These are phyloP conservation scores for Neodontobutis hainanensis DNA, from an alignment of 2,113 vertebrate genomes.

Conservation along the genomic window DNA sequence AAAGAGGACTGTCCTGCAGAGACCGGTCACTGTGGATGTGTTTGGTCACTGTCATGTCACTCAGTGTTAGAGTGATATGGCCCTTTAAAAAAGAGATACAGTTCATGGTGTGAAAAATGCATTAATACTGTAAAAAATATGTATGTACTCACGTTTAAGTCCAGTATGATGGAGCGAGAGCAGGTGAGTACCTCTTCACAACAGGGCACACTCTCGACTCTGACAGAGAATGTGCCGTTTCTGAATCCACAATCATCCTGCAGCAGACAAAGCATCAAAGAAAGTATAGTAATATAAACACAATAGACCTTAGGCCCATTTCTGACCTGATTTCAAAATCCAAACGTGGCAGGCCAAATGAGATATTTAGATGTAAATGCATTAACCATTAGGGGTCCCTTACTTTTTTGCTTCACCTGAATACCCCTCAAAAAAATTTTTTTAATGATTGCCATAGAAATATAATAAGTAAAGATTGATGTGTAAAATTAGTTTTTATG, in stretches of 20 bases:
- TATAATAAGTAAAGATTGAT: too few relatives aligned
- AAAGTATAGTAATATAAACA: not conserved
- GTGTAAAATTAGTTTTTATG: too few relatives aligned
- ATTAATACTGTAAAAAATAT: too few relatives aligned
- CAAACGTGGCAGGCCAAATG: too few relatives aligned
- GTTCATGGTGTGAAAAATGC: too few relatives aligned
- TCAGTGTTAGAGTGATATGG: conserved; percentile 59
- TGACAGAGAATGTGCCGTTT: conserved; percentile 76
- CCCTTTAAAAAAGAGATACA: conserved; percentile 42
- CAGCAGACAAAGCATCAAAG: not conserved
- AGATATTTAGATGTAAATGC: too few relatives aligned
- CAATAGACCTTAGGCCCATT: too few relatives aligned
- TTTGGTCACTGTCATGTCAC: conserved; percentile 64
- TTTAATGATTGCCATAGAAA: too few relatives aligned
- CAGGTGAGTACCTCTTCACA: conserved; percentile 85
- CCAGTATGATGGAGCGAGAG: conserved; percentile 79
- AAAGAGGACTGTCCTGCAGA: conserved; percentile 44
- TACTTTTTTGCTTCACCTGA: too few relatives aligned
- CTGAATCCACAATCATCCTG: conserved; percentile 79
- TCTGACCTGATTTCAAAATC: too few relatives aligned
- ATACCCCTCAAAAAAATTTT: too few relatives aligned
- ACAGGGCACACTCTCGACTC: conserved; percentile 84
- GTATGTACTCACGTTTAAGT: conserved; percentile 70
- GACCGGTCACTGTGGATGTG: conserved; percentile 8
- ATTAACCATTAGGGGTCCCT: too few relatives aligned